Conservation (phyloP, 2,888 invertebrate genomes). For the Sphaerophoria taeniata region DNA sequence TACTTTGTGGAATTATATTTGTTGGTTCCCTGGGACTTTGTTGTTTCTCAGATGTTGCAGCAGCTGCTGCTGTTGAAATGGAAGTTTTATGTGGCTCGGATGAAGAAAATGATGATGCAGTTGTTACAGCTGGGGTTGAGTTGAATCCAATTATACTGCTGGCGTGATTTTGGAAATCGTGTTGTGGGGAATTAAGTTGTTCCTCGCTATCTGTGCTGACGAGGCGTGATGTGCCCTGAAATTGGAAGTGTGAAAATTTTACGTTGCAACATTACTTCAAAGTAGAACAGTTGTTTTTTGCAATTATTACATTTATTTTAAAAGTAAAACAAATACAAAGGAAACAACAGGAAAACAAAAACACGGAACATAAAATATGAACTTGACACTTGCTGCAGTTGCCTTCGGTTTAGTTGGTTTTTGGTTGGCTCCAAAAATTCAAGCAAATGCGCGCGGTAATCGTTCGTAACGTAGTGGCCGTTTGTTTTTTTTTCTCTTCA, state of each 20-base stretch:
- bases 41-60: conserved; percentile 75
- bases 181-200: conserved; percentile 84
- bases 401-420: too few relatives aligned
- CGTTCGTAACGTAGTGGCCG: not conserved
- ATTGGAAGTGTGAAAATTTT: conserved; percentile 19
- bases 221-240: conserved; percentile 85
- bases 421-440: not conserved
- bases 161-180: conserved; percentile 75
- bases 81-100: conserved; percentile 66
- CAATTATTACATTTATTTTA: conserved; percentile 23
- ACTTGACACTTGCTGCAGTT: conserved; percentile 38
- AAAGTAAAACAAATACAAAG: conserved; percentile 4
- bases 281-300: not conserved
- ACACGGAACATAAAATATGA: conserved; percentile 41
- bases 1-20: conserved; percentile 69
- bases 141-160: conserved; percentile 59
- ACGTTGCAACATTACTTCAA: not conserved
- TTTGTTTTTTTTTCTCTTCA: conserved; percentile 30
- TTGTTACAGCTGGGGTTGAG: conserved; percentile 62
- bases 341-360: conserved; percentile 47
- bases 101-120: conserved; percentile 62
- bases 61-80: conserved; percentile 47
- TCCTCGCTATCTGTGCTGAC: conserved; percentile 87
- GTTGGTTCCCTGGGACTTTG: conserved; percentile 76
- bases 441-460: conserved; percentile 61